Evolutionary conservation across 1,140 invertebrate genomes (phyloP), one percentile per base, ranked within the genome.

Genomic region (Grapholita molesta): DNA sequence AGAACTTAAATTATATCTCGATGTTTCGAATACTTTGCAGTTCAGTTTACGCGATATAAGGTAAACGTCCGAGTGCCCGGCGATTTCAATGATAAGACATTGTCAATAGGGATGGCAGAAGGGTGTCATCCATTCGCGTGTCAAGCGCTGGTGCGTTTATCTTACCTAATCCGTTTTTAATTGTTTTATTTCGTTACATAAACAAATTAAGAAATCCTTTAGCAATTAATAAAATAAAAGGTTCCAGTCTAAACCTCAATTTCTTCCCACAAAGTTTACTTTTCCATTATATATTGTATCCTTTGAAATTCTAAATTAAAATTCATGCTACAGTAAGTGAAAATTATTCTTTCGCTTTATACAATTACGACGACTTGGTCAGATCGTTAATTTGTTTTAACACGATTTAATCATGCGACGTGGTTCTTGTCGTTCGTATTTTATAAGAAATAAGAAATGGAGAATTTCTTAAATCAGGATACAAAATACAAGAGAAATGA

Each of bases 151-250:
- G n/a, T n/a, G n/a, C n/a, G n/a, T n/a, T n/a, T n/a, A n/a, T n/a
- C n/a, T n/a, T n/a, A n/a, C n/a, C n/a, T n/a, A n/a, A n/a, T n/a
- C n/a, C n/a, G n/a, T n/a, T n/a, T n/a, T n/a, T n/a, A n/a, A n/a
- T n/a, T 42, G n/a, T 57, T 57, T 57, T 23, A 11, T 28, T 25
- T 23, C 24, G 11, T 15, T 61, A 5, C 24, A 15, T 30, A 30
- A 61, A 61, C 32, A 61, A 12, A 61, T 30, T 61, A 30, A 21
- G 7, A 12, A 32, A 61, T 57, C 25, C 28, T 61, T 61, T 0
- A 15, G 24, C 28, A 61, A 30, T 61, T n/a, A 61, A 61, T 25
- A 61, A 61, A 61, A 61, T 61, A 61, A 61, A 30, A 25, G 55
- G 55, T 30, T 30, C 21, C 55, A 28, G 12, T 12, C 28, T 24